phyloP scores from a whole-genome alignment of 2,113 vertebrate genomes.

The Bubo bubo region DNA sequence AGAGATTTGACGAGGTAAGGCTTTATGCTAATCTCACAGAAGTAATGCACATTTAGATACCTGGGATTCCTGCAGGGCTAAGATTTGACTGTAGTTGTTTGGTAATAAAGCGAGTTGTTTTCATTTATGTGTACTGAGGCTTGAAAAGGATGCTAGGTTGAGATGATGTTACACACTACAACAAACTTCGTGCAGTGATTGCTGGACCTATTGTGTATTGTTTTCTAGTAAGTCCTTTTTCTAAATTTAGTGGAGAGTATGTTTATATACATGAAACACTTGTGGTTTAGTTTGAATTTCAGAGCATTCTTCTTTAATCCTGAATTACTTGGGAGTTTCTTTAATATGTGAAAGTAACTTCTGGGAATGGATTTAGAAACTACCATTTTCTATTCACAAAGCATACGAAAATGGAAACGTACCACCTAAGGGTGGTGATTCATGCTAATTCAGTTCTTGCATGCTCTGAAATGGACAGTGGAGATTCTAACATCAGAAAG shows the following conservation, averaged over 20 bases:
- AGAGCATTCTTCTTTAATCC: background rate
- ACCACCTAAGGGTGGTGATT: background rate
- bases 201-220: background rate
- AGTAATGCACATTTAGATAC: background rate
- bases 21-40: background rate
- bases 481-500: background rate
- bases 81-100: background rate
- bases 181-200: background rate
- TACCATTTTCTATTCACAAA: slow-evolving; percentile 4
- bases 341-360: background rate
- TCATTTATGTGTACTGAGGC: background rate
- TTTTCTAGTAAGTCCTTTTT: background rate
- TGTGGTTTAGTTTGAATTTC: background rate
- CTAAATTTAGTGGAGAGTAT: background rate
- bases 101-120: background rate
- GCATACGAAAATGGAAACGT: background rate
- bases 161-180: background rate
- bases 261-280: background rate
- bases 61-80: background rate
- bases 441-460: background rate
- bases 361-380: background rate
- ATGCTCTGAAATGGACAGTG: background rate
- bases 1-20: background rate
- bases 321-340: background rate
- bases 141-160: background rate